Conservation (phyloP, 2,797 vertebrate genomes). For the Nyctibius grandis region DNA sequence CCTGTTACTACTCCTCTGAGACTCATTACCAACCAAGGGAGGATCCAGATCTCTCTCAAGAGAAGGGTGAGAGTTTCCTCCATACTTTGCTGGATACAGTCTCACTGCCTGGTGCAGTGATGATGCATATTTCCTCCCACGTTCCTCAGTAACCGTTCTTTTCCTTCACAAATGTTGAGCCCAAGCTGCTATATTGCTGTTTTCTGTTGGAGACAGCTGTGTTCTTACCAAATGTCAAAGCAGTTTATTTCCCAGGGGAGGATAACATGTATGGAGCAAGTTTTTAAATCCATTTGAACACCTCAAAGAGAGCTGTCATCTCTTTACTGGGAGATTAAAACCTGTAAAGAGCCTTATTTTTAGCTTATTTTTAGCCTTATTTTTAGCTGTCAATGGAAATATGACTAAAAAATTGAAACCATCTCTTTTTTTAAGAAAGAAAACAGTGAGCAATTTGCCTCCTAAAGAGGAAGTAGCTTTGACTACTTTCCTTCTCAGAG, state of each 20-base stretch:
- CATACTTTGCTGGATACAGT: neutral
- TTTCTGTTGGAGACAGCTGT: slow-evolving; percentile 8
- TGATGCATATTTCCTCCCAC: neutral
- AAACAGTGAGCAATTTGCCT: neutral
- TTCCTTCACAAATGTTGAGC: neutral
- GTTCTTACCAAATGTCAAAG: neutral
- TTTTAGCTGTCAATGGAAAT: neutral
- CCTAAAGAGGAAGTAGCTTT: neutral
- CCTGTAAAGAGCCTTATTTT: neutral
- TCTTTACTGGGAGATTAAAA: neutral
- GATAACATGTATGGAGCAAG: neutral
- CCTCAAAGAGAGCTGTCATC: neutral
- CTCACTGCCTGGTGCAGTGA: neutral
- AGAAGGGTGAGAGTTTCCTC: slow-evolving; percentile 83
- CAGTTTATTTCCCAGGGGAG: neutral
- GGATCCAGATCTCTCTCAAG: slow-evolving; percentile 94
- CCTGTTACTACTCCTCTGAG: slow-evolving; percentile 89
- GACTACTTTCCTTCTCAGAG: neutral
- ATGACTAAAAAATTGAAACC: neutral
- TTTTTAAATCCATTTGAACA: neutral
- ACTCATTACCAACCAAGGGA: slow-evolving; percentile 98
- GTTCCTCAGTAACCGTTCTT: neutral
- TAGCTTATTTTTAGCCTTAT: neutral
- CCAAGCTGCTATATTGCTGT: neutral
- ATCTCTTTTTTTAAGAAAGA: neutral